Base-by-base conservation (phyloP, 2,113 vertebrate species). In the Rousettus leschenaultii region DNA sequence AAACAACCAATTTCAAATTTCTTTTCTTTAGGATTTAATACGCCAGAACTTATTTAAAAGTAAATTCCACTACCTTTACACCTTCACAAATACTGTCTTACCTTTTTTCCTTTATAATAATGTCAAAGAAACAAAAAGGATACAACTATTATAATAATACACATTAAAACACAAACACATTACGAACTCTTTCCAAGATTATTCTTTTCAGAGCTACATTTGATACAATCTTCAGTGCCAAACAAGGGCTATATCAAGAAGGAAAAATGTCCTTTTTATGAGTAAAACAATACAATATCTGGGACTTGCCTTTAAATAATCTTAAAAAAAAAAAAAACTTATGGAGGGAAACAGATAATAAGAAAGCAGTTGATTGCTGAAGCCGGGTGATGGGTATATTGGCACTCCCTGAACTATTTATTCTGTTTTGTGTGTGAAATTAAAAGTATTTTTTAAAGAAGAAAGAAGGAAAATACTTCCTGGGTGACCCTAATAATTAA, bases 361-460 rank as follows among this genome's bases (percentile, higher is more conserved):
- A 74, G 51, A 94, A 48, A 33, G 70, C 74, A 93, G 30, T 6
- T 77, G 71, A 57, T 26, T 40, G 21, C 1, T 55, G 53, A 88
- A 80, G 71, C 19, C 68, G 33, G 19, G 22, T 48, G 30, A 94
- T 13, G 3, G 45, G 33, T 78, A 57, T 33, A 53, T 4, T 38
- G 22, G 38, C 15, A 2, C 19, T 57, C 57, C 63, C 38, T 74
- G 22, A 91, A 73, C 13, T n/a, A 5, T 78, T 84, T n/a, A 5
- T 78, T 84, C 30, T 78, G 53, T 55, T 65, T 55, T 59, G 14
- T 38, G 6, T 53, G n/a, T 59, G 18, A 61, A 82, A 82, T 61
- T 82, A 78, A 38, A 94, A 90, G 21, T 30, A 59, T 68, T 89
- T 93, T 95, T 94, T 87, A 18, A 95, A 93, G 75, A 75, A 35